Conservation (phyloP, 2,113 vertebrate genomes). For the Cyphomyrus plagiostoma region DNA sequence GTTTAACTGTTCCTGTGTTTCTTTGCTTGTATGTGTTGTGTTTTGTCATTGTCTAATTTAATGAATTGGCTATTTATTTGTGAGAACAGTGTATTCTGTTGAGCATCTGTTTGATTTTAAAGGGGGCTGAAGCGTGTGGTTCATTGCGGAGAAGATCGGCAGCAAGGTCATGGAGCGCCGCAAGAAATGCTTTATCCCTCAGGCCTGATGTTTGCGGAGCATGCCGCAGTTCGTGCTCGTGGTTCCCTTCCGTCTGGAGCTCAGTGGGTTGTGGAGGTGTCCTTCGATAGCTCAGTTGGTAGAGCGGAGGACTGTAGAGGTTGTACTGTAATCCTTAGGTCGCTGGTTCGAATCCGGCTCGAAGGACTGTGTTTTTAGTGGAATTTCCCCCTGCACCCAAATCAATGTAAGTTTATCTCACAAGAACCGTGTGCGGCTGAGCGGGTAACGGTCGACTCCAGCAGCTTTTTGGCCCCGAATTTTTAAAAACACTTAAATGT, state of each 20-base stretch:
- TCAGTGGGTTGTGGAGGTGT: background rate
- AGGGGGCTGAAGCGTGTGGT: background rate
- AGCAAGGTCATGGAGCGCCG: background rate
- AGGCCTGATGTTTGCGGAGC: background rate
- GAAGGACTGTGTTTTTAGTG: conserved; percentile 49
- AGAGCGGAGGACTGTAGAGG: conserved; percentile 61
- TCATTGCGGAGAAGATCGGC: background rate
- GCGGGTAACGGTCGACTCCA: background rate
- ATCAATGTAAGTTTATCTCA: background rate
- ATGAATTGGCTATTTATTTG: background rate
- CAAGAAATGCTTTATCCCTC: background rate
- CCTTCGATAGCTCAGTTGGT: conserved; percentile 67
- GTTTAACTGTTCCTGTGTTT: background rate
- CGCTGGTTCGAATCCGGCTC: conserved; percentile 84
- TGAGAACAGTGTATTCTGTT: background rate
- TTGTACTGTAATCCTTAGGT: conserved; percentile 67
- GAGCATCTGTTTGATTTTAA: background rate
- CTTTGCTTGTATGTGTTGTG: background rate
- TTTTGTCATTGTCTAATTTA: background rate
- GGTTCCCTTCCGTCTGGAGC: background rate
- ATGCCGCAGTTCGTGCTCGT: rapidly evolving
- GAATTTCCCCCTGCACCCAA: background rate
- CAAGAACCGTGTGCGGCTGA: background rate
- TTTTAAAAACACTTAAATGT: background rate
- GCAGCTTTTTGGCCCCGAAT: background rate